Percentiles rank a stretch among this genome's conserved stretches.
These are phyloP conservation scores for Jaculus jaculus DNA, from an alignment of 2,113 vertebrate species.

Conservation along the genomic window DNA sequence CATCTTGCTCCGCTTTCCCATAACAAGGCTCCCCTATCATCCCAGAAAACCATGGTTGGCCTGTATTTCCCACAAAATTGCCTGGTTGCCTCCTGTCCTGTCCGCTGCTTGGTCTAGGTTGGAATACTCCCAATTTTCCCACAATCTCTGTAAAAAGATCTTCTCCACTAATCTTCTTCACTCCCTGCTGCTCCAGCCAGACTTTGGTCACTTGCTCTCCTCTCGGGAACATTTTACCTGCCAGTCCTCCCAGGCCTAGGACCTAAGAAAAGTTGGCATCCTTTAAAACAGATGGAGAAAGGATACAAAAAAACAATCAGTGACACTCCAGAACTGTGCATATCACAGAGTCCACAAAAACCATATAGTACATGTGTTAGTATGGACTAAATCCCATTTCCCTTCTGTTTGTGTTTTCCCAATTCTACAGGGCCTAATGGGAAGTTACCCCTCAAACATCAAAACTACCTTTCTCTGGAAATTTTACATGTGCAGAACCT, in stretches of 20 bases:
- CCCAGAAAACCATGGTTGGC: neutral
- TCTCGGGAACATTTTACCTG: conserved; percentile 21
- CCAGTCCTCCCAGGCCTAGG: neutral
- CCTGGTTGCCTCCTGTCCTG: neutral
- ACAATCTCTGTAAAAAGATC: conserved; percentile 26
- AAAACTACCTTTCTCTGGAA: conserved; percentile 33
- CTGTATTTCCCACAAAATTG: conserved; percentile 12
- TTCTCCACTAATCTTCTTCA: neutral
- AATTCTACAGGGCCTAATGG: neutral
- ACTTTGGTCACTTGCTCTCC: neutral
- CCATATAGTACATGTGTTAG: neutral
- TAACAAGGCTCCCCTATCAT: neutral
- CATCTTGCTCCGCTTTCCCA: neutral
- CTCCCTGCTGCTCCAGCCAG: conserved; percentile 9
- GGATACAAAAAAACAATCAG: neutral
- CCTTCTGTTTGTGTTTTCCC: neutral
- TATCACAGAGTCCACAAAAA: conserved; percentile 24
- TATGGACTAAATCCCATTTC: conserved; percentile 7
- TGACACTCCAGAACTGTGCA: neutral
- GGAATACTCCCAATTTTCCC: conserved; percentile 19
- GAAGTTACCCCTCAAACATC: neutral
- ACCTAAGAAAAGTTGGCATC: neutral
- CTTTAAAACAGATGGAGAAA: conserved; percentile 30
- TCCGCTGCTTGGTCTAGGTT: neutral
- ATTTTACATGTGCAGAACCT: conserved; percentile 25